Base-by-base conservation (phyloP, 53 echinoderm and acorn worm species). In the Pentamera pediparva region DNA sequence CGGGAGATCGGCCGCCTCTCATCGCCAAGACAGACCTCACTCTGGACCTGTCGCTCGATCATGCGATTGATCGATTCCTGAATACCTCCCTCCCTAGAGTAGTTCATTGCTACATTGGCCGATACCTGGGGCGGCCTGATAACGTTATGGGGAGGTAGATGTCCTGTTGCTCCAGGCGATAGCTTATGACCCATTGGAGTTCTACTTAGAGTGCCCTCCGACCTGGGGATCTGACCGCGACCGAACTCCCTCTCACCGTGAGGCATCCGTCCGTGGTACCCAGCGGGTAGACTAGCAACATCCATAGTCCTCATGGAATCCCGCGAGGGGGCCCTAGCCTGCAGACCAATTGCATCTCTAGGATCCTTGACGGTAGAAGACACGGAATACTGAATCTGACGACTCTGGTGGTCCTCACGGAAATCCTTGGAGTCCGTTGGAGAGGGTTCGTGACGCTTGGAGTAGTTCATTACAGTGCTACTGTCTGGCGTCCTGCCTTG, bases 41-140 rank as follows among this genome's bases (percentile, higher is more conserved):
- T 69, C 8, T 84, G 62, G 32, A 98, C 88, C 64, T 98, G 91
- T 17, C 81, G 79, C 61, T 98, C 98, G 24, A 98, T 98, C 83
- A 98, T 71, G 37, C 86, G 69, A 50, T 98, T 82, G 34, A 98
- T 98, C 49, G 91, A 88, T 38, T 83, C 85, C 72, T 87, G 87
- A 40, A 98, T 75, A 79, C 88, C 84, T 19, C 73, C 52, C 27
- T 84, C 84, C 52, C 73, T 73, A 8, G 79, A 72, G 37, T 32
- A 70, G 13, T 39, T 39, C 22, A 82, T 38, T 39, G 59, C 61
- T 51, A 78, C 78, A 40, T 75, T 76, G 12, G 71, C 62, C 7
- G 87, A 81, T 35, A 84, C 69, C 34, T 78, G 78, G 15, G 86
- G 90, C 6, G 90, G 82, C 18, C 82, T 78, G 43, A 81, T 76